Conservation (phyloP, 2,888 invertebrate species). For the Schizotus pectinicornis region DNA sequence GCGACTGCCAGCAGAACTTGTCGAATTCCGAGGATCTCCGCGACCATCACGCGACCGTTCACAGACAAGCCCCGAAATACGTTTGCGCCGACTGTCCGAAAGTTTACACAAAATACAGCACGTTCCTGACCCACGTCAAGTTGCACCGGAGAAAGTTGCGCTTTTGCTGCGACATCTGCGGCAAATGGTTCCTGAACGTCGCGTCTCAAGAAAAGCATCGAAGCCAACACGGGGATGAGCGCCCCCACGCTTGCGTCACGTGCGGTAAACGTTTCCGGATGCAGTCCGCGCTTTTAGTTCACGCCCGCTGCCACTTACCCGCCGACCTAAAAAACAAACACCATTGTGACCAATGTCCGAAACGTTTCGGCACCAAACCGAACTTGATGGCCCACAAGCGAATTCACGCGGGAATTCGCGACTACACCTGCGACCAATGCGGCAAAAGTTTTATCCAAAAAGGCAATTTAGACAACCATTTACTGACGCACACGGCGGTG, state of each 20-base stretch:
- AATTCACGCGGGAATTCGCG: conserved; percentile 63
- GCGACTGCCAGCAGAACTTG: conserved; percentile 60
- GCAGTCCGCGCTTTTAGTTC: conserved; percentile 63
- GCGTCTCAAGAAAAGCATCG: conserved; percentile 56
- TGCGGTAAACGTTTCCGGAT: conserved; percentile 65
- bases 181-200: conserved; percentile 63
- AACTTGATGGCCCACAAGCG: conserved; percentile 65
- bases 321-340: conserved; percentile 64
- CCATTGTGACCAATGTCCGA: conserved; percentile 66
- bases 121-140: conserved; percentile 68
- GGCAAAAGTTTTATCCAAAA: conserved; percentile 67
- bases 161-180: conserved; percentile 63
- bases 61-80: conserved; percentile 68
- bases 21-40: conserved; percentile 62
- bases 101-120: conserved; percentile 66
- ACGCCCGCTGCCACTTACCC: conserved; percentile 64
- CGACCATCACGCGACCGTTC: conserved; percentile 67
- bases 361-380: conserved; percentile 65
- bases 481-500: conserved; percentile 62
- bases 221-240: conserved; percentile 61
- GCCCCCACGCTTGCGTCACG: conserved; percentile 61
- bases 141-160: conserved; percentile 68
- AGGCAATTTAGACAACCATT: conserved; percentile 65
- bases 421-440: conserved; percentile 65
- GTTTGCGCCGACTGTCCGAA: conserved; percentile 72